Conservation (phyloP, 2,113 vertebrate genomes). For the Sander vitreus region DNA sequence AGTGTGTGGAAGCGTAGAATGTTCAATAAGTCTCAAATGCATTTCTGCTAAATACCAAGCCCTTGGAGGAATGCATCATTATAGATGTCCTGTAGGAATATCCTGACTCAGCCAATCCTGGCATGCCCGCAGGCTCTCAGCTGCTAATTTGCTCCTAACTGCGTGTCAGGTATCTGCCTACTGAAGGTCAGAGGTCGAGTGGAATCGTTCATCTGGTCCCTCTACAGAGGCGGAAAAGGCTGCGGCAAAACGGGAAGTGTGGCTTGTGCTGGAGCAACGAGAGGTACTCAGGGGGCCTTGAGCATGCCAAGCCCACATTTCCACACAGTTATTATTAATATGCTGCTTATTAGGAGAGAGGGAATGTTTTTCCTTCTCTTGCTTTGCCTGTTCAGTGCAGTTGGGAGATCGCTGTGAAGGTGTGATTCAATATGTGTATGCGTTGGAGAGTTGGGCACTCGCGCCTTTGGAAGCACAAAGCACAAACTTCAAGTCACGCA, state of each 20-base stretch:
- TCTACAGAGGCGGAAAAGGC: slow-evolving; percentile 54
- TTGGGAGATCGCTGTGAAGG: not conserved
- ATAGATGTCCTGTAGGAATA: slow-evolving; percentile 72
- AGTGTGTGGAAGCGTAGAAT: slow-evolving; percentile 11
- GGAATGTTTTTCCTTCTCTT: slow-evolving; percentile 2
- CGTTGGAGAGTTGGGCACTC: not conserved
- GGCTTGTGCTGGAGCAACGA: slow-evolving; percentile 20
- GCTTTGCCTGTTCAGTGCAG: not conserved
- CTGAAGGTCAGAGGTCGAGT: slow-evolving; percentile 73
- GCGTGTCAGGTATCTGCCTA: slow-evolving; percentile 60
- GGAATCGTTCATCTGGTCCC: slow-evolving; percentile 63
- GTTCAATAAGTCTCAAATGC: slow-evolving; percentile 39
- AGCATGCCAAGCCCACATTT: slow-evolving; percentile 43
- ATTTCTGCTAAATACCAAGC: slow-evolving; percentile 62
- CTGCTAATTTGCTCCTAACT: slow-evolving; percentile 71
- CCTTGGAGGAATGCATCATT: slow-evolving; percentile 56
- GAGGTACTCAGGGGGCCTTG: slow-evolving; percentile 3
- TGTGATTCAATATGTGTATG: not conserved
- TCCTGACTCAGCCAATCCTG: slow-evolving; percentile 70
- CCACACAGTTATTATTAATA: slow-evolving; percentile 59
- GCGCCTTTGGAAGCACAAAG: not conserved
- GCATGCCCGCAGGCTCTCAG: slow-evolving; percentile 71
- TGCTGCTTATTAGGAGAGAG: slow-evolving; percentile 11
- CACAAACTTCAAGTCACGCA: not conserved
- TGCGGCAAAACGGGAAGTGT: slow-evolving; percentile 36